A percentile compares a stretch with the other conserved stretches of the same genome.
Conservation (phyloP, 1,140 invertebrate species). For the Varroa destructor region DNA sequence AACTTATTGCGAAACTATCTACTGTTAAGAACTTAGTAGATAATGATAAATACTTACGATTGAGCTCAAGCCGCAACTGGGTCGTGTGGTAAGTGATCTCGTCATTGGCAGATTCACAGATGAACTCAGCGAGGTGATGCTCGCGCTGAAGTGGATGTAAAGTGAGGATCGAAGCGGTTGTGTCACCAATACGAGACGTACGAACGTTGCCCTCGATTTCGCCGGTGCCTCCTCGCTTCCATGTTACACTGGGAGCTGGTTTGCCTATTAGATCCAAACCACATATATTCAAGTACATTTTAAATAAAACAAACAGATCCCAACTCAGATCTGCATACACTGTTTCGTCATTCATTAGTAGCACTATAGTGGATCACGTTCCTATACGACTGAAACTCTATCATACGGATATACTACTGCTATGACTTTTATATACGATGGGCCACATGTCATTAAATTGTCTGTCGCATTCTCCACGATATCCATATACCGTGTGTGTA, state of each 20-base stretch:
- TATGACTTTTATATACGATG: too few species aligned
- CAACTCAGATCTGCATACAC: too few species aligned
- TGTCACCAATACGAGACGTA: neutral
- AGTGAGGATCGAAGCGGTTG: slow-evolving; percentile 5
- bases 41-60: neutral
- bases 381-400: too few species aligned
- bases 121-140: slow-evolving; percentile 22
- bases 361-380: too few species aligned
- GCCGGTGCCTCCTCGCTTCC: slow-evolving; percentile 14
- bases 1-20: too few species aligned
- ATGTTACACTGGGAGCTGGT: slow-evolving; percentile 11
- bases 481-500: too few species aligned
- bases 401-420: too few species aligned
- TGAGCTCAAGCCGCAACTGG: slow-evolving; percentile 20
- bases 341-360: too few species aligned
- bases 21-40: neutral
- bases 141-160: slow-evolving; percentile 9
- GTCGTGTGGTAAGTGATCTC: slow-evolving; percentile 7
- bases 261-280: neutral
- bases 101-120: slow-evolving; percentile 23
- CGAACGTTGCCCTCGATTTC: slow-evolving; percentile 20
- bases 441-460: too few species aligned
- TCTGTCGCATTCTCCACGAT: too few species aligned
- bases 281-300: too few species aligned
- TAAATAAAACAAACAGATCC: too few species aligned